These are phyloP conservation scores for Drosophila anomelani DNA, from an alignment of 2,888 invertebrate species.

Conservation along the genomic window DNA sequence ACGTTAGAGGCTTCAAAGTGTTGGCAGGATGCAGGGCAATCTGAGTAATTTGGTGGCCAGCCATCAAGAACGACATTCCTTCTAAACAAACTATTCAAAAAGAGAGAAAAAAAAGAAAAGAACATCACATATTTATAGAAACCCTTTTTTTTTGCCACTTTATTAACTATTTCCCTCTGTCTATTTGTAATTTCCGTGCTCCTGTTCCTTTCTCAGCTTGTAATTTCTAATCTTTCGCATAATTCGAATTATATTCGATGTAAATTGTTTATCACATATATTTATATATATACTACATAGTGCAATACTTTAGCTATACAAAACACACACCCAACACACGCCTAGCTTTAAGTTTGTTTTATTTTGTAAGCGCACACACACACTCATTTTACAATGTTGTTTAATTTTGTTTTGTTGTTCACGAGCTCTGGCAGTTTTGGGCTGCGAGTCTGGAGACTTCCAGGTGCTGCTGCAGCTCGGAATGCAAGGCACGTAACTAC, in stretches of 20 bases:
- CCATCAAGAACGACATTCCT: conserved; percentile 56
- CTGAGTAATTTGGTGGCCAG: conserved; percentile 31
- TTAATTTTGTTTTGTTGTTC: conserved; percentile 48
- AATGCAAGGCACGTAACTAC: conserved; percentile 62
- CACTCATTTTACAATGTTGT: conserved; percentile 47
- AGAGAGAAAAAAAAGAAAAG: conserved; percentile 6
- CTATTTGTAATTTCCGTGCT: conserved; percentile 7
- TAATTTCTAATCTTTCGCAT: conserved; percentile 31
- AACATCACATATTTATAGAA: conserved; percentile 46
- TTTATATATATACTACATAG: conserved; percentile 61
- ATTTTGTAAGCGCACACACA: conserved; percentile 47
- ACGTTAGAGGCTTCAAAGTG: conserved; percentile 74
- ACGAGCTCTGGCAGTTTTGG: conserved; percentile 51
- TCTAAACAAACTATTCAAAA: conserved; percentile 31
- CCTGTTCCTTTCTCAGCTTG: conserved; percentile 39
- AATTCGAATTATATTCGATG: conserved; percentile 48
- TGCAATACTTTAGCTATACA: conserved; percentile 74
- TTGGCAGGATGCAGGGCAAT: conserved; percentile 54
- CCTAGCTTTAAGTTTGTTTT: conserved; percentile 70
- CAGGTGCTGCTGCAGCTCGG: conserved; percentile 50
- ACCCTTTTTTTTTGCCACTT: conserved; percentile 19
- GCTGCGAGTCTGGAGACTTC: conserved; percentile 62
- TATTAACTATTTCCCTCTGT: conserved; percentile 13
- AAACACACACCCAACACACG: conserved; percentile 47
- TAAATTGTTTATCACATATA: conserved; percentile 70